These are phyloP conservation scores for Hippocampus zosterae DNA, from an alignment of 2,113 vertebrate genomes.

Conservation along the genomic window DNA sequence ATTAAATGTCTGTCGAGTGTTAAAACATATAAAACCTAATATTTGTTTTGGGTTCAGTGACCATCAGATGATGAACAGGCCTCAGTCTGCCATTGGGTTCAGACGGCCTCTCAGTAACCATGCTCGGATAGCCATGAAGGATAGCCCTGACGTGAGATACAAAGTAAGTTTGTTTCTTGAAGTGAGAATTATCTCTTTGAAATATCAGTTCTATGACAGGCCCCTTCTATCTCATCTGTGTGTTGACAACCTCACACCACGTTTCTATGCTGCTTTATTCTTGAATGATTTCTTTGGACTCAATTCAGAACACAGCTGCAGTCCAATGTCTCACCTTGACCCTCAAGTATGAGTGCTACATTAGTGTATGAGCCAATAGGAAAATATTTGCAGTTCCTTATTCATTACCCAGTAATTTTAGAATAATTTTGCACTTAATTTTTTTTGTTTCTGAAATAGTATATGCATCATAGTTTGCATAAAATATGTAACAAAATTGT, in stretches of 20 bases:
- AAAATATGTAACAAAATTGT: not conserved
- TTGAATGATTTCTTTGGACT: not conserved
- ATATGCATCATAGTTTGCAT: not conserved
- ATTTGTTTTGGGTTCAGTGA: constrained; percentile 68
- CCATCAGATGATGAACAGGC: constrained; percentile 95
- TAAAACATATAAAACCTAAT: not conserved
- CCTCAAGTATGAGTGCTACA: no score
- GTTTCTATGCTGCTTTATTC: not conserved
- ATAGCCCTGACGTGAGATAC: constrained; percentile 81
- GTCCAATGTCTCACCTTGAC: no score
- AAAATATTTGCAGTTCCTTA: no score
- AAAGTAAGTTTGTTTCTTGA: constrained; percentile 71
- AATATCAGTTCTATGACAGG: no score
- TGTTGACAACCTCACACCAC: not conserved
- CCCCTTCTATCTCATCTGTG: not conserved
- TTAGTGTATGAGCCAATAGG: no score
- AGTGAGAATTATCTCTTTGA: not conserved
- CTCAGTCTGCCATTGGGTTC: constrained; percentile 89
- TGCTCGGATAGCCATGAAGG: constrained; percentile 82
- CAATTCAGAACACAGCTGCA: no score
- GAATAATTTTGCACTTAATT: not conserved
- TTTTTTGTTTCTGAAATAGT: not conserved
- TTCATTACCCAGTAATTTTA: not conserved
- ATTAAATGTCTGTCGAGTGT: not conserved
- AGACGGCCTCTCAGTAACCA: constrained; percentile 87